Base-by-base conservation (phyloP, 2,113 vertebrate species). In the Ailurus styani region DNA sequence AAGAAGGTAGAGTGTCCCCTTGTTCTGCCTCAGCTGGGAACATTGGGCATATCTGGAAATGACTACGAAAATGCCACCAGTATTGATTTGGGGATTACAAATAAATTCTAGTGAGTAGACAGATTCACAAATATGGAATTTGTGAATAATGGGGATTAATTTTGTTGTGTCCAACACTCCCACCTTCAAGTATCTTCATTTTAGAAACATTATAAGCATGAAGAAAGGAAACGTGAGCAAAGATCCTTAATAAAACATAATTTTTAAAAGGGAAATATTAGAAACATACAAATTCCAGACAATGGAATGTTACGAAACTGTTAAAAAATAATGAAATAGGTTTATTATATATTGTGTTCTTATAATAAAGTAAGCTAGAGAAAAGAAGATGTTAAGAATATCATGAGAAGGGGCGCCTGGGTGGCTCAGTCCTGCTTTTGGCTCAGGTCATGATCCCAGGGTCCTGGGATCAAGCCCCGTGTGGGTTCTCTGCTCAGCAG, bases 271-370 rank as follows among this genome's bases (percentile, higher is more conserved):
- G 25, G 15, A 62, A 73, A 90, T 91, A 50, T 2, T 84, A 7
- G 23, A 93, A 93, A 87, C 57, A 57, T 82, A 45, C 3, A 64
- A 47, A 89, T 85, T 86, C 10, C 55, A 5, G 72, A 27, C 0
- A 47, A 2, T 84, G 40, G 45, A 77, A 91, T 91, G 34, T 23
- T 81, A 14, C 31, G 20, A 60, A 79, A 17, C 40, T 88, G 12
- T 87, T 82, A 77, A 91, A 95, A 95, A 93, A 82, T 75, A 93
- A 86, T 85, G 11, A 88, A 96, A 94, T 83, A 88, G 23, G 50
- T 91, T 88, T 72, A 75, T 47, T 77, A 31, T 31, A 75, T 75
- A 75, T 77, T 77, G 42, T 17, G 4, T 47, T 77, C 73, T 47
- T 77, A 73, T 42, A 25, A 72, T 72, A 47, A 77, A 47, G 15